Evolutionary conservation across 2,113 vertebrate species (phyloP).

Genomic region (Myrmophylax atrothorax): DNA sequence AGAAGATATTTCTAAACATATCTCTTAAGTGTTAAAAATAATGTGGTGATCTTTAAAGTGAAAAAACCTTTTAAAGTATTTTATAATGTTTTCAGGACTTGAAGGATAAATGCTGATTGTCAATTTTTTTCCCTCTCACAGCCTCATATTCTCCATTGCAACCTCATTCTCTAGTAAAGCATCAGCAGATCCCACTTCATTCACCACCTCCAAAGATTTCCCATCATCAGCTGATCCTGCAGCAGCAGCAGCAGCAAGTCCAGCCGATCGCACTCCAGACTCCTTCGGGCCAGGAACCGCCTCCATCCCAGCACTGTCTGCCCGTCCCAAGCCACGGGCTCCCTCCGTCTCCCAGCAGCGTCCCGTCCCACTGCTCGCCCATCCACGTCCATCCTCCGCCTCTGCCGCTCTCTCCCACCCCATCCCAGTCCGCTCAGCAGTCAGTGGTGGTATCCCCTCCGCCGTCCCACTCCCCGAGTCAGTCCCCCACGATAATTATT

Average conservation of each 20-base stretch:
- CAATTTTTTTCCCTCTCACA: slow-evolving; percentile 55
- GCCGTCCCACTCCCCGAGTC: slow-evolving; percentile 79
- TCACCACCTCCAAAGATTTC: slow-evolving; percentile 80
- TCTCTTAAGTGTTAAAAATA: neutral
- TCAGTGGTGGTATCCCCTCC: slow-evolving; percentile 83
- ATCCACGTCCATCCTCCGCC: slow-evolving; percentile 70
- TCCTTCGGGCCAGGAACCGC: slow-evolving; percentile 76
- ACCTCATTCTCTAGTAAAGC: slow-evolving; percentile 85
- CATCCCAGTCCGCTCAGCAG: slow-evolving; percentile 75
- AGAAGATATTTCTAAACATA: neutral
- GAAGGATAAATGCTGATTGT: slow-evolving; percentile 60
- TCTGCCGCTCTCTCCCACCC: slow-evolving; percentile 70
- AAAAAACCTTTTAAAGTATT: slow-evolving; percentile 8
- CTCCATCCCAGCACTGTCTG: slow-evolving; percentile 81
- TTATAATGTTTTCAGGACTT: neutral
- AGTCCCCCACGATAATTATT: slow-evolving; percentile 83
- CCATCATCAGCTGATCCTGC: slow-evolving; percentile 88
- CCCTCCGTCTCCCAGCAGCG: slow-evolving; percentile 60
- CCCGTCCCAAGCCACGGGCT: slow-evolving; percentile 78
- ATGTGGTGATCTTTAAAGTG: neutral
- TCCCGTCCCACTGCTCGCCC: slow-evolving; percentile 78
- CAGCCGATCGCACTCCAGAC: slow-evolving; percentile 88
- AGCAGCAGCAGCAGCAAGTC: slow-evolving; percentile 86
- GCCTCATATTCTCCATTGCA: slow-evolving; percentile 85
- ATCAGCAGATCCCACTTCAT: slow-evolving; percentile 82